Conservation (phyloP, 1,140 invertebrate species). For the Hyles vespertilio region DNA sequence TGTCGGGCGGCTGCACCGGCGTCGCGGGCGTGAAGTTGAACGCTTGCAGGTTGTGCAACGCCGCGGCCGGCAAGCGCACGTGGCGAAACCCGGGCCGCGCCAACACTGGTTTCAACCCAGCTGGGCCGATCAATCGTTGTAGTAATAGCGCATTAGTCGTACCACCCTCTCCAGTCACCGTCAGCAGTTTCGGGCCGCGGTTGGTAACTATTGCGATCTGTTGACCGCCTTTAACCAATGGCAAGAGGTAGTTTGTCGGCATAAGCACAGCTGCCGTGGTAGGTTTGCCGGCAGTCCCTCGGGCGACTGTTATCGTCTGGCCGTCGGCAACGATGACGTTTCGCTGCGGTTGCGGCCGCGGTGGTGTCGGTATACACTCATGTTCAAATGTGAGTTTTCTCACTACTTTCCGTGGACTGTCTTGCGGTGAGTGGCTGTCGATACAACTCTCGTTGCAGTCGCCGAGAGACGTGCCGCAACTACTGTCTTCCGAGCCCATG, state of each 20-base stretch:
- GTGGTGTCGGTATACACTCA: conserved; percentile 35
- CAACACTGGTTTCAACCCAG: conserved; percentile 67
- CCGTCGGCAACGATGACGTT: conserved; percentile 78
- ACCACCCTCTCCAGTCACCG: conserved; percentile 69
- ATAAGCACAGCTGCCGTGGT: conserved; percentile 78
- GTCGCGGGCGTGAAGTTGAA: conserved; percentile 59
- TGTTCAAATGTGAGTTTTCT: conserved; percentile 67
- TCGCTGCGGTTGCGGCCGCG: conserved; percentile 52
- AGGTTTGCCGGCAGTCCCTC: conserved; percentile 68
- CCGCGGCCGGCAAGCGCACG: conserved; percentile 64
- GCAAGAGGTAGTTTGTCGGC: conserved; percentile 82
- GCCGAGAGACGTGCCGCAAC: conserved; percentile 79
- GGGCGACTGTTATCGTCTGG: conserved; percentile 68
- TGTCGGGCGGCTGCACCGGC: conserved; percentile 45
- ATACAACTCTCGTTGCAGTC: conserved; percentile 67
- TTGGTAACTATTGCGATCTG: conserved; percentile 83
- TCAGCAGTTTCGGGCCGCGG: conserved; percentile 80
- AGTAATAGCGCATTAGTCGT: conserved; percentile 76
- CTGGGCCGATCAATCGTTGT: conserved; percentile 65
- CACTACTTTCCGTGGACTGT: conserved; percentile 67
- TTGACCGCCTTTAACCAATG: conserved; percentile 82
- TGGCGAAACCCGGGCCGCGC: conserved; percentile 67
- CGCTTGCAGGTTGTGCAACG: conserved; percentile 68
- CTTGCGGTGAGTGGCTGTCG: conserved; percentile 69
- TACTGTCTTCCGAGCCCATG: conserved; percentile 83